A percentile compares a stretch with the other conserved stretches of the same genome.
Conservation (phyloP, 2,113 vertebrate genomes). For the Chaetodon auriga region DNA sequence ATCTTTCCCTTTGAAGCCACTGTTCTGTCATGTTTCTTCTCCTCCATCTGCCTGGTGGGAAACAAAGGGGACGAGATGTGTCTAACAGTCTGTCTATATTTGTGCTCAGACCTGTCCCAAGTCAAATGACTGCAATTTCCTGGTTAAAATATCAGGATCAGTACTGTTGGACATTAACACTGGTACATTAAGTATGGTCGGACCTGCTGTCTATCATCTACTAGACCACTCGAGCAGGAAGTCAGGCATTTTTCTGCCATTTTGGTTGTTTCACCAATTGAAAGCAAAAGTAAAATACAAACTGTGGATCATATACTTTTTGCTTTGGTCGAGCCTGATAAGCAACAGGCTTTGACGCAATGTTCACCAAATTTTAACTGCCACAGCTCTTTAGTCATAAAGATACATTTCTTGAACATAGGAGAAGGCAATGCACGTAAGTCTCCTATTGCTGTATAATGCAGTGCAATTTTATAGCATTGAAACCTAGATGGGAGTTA, state of each 20-base stretch:
- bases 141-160: not conserved
- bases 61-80: constrained; percentile 7
- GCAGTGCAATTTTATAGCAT: not conserved
- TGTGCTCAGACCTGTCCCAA: constrained; percentile 7
- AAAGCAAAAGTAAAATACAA: not conserved
- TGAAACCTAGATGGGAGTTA: not conserved
- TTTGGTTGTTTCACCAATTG: not conserved
- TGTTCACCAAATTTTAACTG: not conserved
- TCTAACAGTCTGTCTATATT: not conserved
- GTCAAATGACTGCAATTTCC: not conserved
- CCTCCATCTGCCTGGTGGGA: constrained; percentile 20
- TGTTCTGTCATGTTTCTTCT: constrained; percentile 42
- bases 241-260: not conserved
- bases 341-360: not conserved
- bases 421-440: not conserved
- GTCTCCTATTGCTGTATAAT: not conserved
- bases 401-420: not conserved
- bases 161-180: not conserved
- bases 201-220: not conserved
- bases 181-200: not conserved
- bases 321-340: not conserved
- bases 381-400: not conserved
- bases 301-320: not conserved
- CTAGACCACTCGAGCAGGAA: not conserved
- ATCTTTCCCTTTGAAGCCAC: constrained; percentile 41